Evolutionary conservation across 1,140 invertebrate species (phyloP).

Genomic region (Globodera rostochiensis): DNA sequence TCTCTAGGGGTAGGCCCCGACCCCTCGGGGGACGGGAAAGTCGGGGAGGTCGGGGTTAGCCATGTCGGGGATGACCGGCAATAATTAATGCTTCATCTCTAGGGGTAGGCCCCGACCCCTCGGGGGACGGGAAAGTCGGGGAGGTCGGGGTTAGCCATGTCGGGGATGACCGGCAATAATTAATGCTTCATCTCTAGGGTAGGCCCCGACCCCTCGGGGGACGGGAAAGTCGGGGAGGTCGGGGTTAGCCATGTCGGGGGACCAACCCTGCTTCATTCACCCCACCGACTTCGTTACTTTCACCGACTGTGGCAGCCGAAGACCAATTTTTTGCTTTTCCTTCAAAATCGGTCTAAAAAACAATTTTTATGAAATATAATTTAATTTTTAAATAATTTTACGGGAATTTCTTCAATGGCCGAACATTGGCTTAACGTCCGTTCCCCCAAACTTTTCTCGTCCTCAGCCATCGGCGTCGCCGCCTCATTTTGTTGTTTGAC

Average conservation of each 20-base stretch:
- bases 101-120: no score
- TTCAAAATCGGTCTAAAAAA: conserved; percentile 4
- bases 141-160: no score
- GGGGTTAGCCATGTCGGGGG: not conserved
- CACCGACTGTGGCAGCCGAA: conserved; percentile 9
- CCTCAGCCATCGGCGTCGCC: not conserved
- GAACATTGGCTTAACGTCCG: conserved; percentile 1
- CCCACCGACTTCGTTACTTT: conserved; percentile 6
- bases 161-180: not conserved
- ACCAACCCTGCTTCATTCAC: not conserved
- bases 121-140: no score
- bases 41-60: no score
- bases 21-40: no score
- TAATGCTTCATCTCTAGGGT: not conserved
- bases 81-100: no score
- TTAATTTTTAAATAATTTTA: not conserved
- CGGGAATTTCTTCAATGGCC: conserved; percentile 7
- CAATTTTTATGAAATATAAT: not conserved
- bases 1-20: no score
- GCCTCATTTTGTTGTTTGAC: not conserved
- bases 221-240: no score
- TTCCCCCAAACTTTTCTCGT: not conserved
- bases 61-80: no score
- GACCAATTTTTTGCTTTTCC: conserved; percentile 11
- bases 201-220: not conserved